Conservation (phyloP, 2,113 vertebrate genomes). For the Mungos mungo region DNA sequence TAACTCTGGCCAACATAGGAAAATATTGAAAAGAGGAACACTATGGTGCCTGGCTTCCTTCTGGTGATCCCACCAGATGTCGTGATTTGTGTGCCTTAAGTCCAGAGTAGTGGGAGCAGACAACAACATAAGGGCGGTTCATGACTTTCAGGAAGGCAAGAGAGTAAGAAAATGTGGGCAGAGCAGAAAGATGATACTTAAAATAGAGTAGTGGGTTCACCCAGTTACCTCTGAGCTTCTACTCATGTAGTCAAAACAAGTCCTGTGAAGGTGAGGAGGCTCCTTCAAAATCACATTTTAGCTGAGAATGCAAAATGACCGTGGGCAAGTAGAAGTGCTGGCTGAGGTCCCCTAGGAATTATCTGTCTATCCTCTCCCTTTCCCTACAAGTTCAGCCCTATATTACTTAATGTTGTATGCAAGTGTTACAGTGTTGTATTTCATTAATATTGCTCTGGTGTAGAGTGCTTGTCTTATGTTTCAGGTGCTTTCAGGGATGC, state of each 20-base stretch:
- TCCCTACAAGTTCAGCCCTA: too few relatives aligned
- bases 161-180: not conserved
- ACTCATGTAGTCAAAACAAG: not conserved
- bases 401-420: not conserved
- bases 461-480: constrained; percentile 41
- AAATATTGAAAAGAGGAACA: not conserved
- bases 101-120: not conserved
- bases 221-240: not conserved
- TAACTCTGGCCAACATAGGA: not conserved
- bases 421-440: constrained; percentile 39
- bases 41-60: not conserved
- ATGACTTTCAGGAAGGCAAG: constrained; percentile 15
- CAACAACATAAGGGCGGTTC: not conserved
- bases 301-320: not conserved
- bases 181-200: not conserved
- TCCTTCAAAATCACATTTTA: constrained; percentile 22
- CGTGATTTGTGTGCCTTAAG: not conserved
- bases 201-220: not conserved
- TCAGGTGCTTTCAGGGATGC: constrained; percentile 34
- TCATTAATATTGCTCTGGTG: constrained; percentile 53
- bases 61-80: not conserved
- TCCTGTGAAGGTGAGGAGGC: not conserved
- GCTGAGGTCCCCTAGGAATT: constrained; percentile 5
- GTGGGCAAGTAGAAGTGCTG: not conserved
- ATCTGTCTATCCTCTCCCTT: too few relatives aligned